A percentile compares a stretch with the other conserved stretches of the same genome.
Conservation (phyloP, 2,888 invertebrate species). For the Athetis lepigone region DNA sequence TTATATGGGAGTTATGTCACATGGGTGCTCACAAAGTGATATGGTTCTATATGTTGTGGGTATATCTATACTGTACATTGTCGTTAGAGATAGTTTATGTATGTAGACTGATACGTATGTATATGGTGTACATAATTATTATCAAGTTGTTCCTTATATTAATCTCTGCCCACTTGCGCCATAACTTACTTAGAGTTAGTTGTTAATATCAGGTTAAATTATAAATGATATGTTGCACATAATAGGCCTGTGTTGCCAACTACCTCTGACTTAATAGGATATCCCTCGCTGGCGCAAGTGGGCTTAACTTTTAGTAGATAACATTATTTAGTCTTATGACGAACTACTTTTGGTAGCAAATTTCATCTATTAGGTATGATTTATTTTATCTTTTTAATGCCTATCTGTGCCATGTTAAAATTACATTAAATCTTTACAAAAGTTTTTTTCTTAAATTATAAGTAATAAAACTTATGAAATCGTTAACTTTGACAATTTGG, state of each 20-base stretch:
- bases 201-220: not conserved
- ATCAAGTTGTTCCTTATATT: slow-evolving; percentile 53
- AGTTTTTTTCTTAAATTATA: slow-evolving; percentile 13
- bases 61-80: slow-evolving; percentile 49
- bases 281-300: not conserved
- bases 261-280: no score
- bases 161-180: slow-evolving; percentile 25
- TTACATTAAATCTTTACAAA: slow-evolving; percentile 20
- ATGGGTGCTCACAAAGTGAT: slow-evolving; percentile 63
- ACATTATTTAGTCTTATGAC: slow-evolving; percentile 41
- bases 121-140: slow-evolving; percentile 53
- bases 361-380: slow-evolving; percentile 39
- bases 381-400: slow-evolving; percentile 28
- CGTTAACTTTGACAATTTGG: slow-evolving; percentile 37
- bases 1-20: slow-evolving; percentile 54
- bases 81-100: slow-evolving; percentile 49
- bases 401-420: slow-evolving; percentile 52
- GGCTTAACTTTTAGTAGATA: slow-evolving; percentile 21
- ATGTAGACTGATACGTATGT: slow-evolving; percentile 62
- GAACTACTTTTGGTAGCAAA: slow-evolving; percentile 43
- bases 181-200: not conserved
- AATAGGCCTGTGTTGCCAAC: no score
- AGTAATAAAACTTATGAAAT: slow-evolving; percentile 17
- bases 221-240: not conserved
- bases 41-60: slow-evolving; percentile 53